These are phyloP conservation scores for Drosophila paulistorum DNA, from an alignment of 1,140 invertebrate species.

Conservation along the genomic window DNA sequence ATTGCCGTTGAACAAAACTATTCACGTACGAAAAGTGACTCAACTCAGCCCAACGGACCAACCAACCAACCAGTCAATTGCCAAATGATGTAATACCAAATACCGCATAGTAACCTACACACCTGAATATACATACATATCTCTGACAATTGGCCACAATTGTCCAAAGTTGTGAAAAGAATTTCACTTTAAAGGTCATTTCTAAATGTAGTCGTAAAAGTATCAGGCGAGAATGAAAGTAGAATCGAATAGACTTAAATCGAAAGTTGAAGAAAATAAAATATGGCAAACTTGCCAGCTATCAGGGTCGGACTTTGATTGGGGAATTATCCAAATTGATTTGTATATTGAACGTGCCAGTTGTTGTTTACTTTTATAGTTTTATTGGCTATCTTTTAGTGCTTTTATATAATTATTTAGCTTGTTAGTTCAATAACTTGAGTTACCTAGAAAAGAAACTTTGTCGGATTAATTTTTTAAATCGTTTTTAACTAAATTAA, in stretches of 20 bases:
- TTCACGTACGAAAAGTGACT: slow-evolving; percentile 49
- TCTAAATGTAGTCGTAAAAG: not conserved
- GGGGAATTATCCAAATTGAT: not conserved
- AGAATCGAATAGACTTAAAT: not conserved
- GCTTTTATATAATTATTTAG: not conserved
- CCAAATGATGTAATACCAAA: slow-evolving; percentile 64
- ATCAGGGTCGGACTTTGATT: not conserved
- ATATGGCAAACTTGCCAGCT: not conserved
- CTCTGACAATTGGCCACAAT: not conserved
- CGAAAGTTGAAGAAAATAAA: not conserved
- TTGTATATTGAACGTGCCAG: not conserved
- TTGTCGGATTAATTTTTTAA: too few relatives aligned
- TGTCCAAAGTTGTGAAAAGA: not conserved
- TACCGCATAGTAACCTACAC: slow-evolving; percentile 5
- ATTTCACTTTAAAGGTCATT: slow-evolving; percentile 9
- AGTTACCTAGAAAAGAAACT: too few relatives aligned
- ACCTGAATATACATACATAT: not conserved
- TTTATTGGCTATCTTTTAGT: too few relatives aligned
- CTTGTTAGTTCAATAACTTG: not conserved
- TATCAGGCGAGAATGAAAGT: not conserved
- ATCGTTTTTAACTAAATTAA: too few relatives aligned
- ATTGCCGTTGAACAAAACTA: slow-evolving; percentile 10
- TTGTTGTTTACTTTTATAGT: not conserved
- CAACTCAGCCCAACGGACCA: slow-evolving; percentile 26
- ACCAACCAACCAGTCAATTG: slow-evolving; percentile 3